These are phyloP conservation scores for Liopterus haemorrhoidalis DNA, from an alignment of 2,888 invertebrate genomes.

Conservation along the genomic window DNA sequence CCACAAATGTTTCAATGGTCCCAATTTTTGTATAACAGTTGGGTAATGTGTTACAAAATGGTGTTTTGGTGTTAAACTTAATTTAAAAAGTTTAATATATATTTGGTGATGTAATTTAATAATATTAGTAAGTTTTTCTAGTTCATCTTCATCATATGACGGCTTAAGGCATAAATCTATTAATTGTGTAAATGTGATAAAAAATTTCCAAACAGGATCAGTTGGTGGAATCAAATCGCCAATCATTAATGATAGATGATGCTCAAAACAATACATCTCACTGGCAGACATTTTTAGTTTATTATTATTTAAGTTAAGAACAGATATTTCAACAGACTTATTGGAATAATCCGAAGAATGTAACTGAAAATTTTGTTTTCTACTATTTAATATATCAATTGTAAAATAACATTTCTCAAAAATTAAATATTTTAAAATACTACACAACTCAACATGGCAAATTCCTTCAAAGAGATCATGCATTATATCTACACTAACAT, in stretches of 20 bases:
- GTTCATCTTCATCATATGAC: not conserved
- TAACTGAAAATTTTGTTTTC: conserved; percentile 26
- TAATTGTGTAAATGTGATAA: not conserved
- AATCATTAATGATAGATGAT: conserved; percentile 26
- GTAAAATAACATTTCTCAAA: conserved; percentile 22
- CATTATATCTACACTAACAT: conserved; percentile 32
- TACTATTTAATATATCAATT: conserved; percentile 21
- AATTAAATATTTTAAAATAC: conserved; percentile 18
- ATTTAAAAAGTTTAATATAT: not conserved
- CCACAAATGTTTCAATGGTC: conserved; percentile 9
- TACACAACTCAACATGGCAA: conserved; percentile 12
- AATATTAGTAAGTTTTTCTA: not conserved
- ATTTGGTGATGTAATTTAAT: conserved; percentile 4
- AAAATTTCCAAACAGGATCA: conserved; percentile 12
- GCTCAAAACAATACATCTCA: conserved; percentile 28
- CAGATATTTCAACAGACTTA: conserved; percentile 23
- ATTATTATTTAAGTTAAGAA: conserved; percentile 21
- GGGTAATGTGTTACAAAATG: conserved; percentile 4
- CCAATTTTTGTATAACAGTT: conserved; percentile 6
- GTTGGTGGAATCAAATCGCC: conserved; percentile 26
- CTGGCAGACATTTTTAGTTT: conserved; percentile 29
- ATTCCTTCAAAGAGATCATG: conserved; percentile 33
- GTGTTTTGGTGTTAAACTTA: conserved; percentile 2
- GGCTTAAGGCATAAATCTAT: not conserved
- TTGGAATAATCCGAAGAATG: conserved; percentile 18